A percentile compares a stretch with the other conserved stretches of the same genome.
phyloP scores from a whole-genome alignment of 2,797 vertebrate genomes.

The Eutrigla gurnardus region DNA sequence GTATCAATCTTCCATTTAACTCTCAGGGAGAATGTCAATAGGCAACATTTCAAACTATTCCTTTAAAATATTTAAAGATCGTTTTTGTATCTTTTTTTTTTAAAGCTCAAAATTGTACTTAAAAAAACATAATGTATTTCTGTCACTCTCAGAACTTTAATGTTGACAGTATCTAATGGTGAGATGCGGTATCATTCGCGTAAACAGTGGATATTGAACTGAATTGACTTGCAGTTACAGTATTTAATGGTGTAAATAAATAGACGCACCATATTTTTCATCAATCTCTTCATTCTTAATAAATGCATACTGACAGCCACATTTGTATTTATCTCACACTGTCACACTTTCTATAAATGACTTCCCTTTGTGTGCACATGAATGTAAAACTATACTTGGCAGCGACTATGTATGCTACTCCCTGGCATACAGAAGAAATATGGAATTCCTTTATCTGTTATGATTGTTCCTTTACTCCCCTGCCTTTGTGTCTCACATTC shows the following conservation, averaged over 20 bases:
- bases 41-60: no score
- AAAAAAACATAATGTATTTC: no score
- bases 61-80: no score
- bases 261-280: background rate
- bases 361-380: background rate
- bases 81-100: no score
- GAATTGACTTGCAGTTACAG: background rate
- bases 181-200: background rate
- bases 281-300: background rate
- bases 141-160: background rate
- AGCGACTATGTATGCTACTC: constrained; percentile 28
- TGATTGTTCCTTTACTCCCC: background rate
- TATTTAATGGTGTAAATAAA: background rate
- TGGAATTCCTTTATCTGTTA: constrained; percentile 14
- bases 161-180: background rate
- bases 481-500: constrained; percentile 16
- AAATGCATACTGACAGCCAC: background rate
- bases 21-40: no score
- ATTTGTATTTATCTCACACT: background rate
- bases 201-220: background rate
- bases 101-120: no score
- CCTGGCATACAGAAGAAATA: constrained; percentile 34
- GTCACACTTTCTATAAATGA: background rate
- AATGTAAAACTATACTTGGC: background rate
- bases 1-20: background rate